Conservation (phyloP, 2,888 invertebrate genomes). For the Morpho helenor region DNA sequence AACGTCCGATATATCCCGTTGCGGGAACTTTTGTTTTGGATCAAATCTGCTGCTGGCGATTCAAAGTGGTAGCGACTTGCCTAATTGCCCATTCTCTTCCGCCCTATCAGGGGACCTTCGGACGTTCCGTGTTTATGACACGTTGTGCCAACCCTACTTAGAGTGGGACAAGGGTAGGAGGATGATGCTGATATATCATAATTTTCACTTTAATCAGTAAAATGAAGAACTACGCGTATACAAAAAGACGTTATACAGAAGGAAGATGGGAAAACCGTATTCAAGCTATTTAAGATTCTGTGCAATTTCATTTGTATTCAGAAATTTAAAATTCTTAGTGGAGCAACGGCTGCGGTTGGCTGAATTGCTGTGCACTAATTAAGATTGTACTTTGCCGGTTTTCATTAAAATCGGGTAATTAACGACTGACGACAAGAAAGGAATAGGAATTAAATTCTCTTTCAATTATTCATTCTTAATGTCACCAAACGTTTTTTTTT, state of each 20-base stretch:
- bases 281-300: constrained; percentile 12
- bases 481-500: neutral
- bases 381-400: constrained; percentile 14
- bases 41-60: too few species aligned
- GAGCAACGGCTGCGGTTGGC: constrained; percentile 10
- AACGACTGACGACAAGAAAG: constrained; percentile 7
- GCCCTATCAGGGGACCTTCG: too few species aligned
- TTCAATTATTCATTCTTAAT: constrained; percentile 2
- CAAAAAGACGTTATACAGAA: neutral
- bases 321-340: constrained; percentile 16
- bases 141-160: too few species aligned
- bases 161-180: too few species aligned
- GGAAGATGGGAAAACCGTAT: constrained; percentile 10
- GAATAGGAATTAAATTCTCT: constrained; percentile 12
- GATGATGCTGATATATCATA: too few species aligned
- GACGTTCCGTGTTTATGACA: too few species aligned
- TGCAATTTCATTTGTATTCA: constrained; percentile 20
- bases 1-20: too few species aligned
- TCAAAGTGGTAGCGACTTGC: too few species aligned
- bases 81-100: too few species aligned
- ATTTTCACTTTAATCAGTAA: too few species aligned
- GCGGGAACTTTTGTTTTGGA: too few species aligned
- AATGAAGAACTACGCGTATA: too few species aligned
- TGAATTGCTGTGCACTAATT: constrained; percentile 16
- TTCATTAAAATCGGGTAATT: constrained; percentile 15